These are phyloP conservation scores for Harlomillsia oculata DNA, from an alignment of 1,140 invertebrate species.

Conservation along the genomic window DNA sequence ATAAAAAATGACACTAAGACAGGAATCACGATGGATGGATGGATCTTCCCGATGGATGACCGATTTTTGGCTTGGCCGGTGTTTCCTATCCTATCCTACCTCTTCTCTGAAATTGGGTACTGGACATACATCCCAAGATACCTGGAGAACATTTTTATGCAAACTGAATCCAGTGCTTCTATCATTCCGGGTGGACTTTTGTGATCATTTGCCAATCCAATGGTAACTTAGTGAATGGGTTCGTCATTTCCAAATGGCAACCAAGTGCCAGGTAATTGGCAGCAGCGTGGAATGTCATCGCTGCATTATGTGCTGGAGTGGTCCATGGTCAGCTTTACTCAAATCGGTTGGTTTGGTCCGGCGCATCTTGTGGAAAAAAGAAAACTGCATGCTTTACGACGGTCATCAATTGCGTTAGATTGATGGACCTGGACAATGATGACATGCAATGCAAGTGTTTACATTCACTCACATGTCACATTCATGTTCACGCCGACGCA, in stretches of 20 bases:
- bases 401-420: conserved; percentile 27
- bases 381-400: conserved; percentile 31
- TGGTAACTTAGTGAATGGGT: conserved; percentile 57
- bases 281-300: conserved; percentile 60
- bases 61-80: conserved; percentile 57
- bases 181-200: conserved; percentile 53
- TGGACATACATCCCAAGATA: conserved; percentile 68
- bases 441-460: too few species aligned
- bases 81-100: conserved; percentile 62
- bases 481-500: too few species aligned
- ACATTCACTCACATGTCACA: too few species aligned
- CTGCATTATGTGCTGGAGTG: conserved; percentile 53
- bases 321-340: conserved; percentile 56
- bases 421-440: too few species aligned
- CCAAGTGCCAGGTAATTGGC: conserved; percentile 58
- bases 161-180: conserved; percentile 58
- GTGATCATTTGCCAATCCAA: conserved; percentile 61
- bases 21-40: conserved; percentile 28
- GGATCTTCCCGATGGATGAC: conserved; percentile 40
- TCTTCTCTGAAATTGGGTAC: conserved; percentile 61
- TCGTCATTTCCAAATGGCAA: conserved; percentile 58
- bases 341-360: conserved; percentile 51
- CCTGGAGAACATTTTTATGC: conserved; percentile 62
- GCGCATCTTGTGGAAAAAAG: conserved; percentile 19
- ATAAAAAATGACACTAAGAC: conserved; percentile 38